phyloP scores from a whole-genome alignment of 2,113 vertebrate species.

The Proterorhinus semilunaris region DNA sequence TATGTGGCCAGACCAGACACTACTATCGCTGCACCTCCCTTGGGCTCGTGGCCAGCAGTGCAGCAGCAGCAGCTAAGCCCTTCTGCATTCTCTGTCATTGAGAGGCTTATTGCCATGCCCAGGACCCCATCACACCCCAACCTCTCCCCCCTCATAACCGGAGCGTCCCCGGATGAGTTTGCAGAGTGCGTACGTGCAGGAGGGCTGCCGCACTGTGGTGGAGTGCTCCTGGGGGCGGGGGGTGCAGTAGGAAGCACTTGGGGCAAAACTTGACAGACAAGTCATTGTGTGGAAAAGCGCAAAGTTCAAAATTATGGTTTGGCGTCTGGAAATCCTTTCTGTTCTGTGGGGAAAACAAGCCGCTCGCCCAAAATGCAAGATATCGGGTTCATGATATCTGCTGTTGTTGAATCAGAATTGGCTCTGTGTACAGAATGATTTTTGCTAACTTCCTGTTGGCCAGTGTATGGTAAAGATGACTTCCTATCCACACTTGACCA shows the following conservation, averaged over 20 bases:
- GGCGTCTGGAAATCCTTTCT: not conserved
- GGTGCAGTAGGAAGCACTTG: constrained; percentile 47
- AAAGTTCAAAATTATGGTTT: not conserved
- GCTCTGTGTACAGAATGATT: no score
- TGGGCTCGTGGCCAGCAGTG: constrained; percentile 22
- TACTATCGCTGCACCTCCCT: constrained; percentile 9
- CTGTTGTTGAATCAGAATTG: no score
- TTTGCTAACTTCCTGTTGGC: no score
- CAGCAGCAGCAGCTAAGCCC: constrained; percentile 39
- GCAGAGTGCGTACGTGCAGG: constrained; percentile 65
- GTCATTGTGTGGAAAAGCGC: constrained; percentile 41
- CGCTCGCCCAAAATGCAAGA: no score
- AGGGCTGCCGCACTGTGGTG: constrained; percentile 56
- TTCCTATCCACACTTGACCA: no score
- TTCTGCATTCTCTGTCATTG: constrained; percentile 9
- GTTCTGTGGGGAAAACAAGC: not conserved
- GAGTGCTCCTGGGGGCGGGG: constrained; percentile 45
- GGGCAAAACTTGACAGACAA: constrained; percentile 11
- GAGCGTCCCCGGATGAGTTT: constrained; percentile 32
- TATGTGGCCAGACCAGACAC: constrained; percentile 17
- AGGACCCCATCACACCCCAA: not conserved
- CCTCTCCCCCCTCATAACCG: constrained; percentile 24
- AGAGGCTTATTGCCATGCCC: no score
- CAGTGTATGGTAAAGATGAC: no score
- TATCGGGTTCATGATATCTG: no score